These are phyloP conservation scores for Caenorhabditis inopinata DNA, from an alignment of 1,140 invertebrate genomes.

Conservation along the genomic window DNA sequence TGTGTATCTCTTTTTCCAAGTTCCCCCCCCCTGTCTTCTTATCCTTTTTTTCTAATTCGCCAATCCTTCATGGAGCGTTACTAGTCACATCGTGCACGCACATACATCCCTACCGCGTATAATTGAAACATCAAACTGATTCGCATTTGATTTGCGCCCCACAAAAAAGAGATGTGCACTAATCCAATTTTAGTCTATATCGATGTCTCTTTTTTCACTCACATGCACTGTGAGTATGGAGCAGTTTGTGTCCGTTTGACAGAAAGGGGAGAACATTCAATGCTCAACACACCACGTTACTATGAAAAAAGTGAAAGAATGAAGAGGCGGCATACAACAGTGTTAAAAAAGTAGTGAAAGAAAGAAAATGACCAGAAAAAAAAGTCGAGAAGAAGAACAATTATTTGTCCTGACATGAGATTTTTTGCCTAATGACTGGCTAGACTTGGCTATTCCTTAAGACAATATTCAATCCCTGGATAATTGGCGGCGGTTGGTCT, in stretches of 20 bases:
- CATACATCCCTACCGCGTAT: background rate
- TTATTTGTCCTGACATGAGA: constrained; percentile 23
- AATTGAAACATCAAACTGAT: constrained; percentile 32
- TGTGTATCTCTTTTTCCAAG: constrained; percentile 6
- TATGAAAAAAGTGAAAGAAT: constrained; percentile 17
- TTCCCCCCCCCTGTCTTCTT: background rate
- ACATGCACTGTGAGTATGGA: background rate
- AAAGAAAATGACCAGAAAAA: background rate
- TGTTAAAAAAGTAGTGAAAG: background rate
- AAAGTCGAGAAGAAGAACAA: background rate
- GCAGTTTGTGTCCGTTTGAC: background rate
- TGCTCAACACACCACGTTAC: background rate
- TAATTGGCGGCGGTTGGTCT: background rate
- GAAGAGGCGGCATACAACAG: constrained; percentile 17
- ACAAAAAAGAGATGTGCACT: constrained; percentile 20
- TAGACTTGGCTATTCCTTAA: background rate
- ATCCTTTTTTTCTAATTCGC: background rate
- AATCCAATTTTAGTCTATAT: constrained; percentile 30
- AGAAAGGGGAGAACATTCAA: background rate
- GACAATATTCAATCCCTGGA: constrained; percentile 10
- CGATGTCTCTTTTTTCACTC: constrained; percentile 3
- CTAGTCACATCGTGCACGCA: background rate
- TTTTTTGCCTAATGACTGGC: constrained; percentile 17
- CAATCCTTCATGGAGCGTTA: background rate
- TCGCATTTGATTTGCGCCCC: constrained; percentile 31